Percentiles rank a stretch among this genome's conserved stretches.
Evolutionary conservation across 2,888 invertebrate genomes (phyloP).

Genomic region (Mythimna lalbum): DNA sequence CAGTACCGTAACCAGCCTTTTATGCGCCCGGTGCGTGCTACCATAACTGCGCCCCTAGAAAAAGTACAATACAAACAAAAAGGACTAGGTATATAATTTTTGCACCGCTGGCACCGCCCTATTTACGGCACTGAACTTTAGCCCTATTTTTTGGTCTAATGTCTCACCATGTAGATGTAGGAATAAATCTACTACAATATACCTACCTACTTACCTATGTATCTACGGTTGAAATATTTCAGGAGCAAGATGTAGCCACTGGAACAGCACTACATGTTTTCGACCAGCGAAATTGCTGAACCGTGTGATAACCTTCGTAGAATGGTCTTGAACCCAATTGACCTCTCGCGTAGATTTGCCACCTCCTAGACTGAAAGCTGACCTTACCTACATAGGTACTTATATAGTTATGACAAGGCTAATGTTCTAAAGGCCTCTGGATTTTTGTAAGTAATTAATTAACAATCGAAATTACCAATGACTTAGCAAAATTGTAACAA

Average conservation of each 20-base stretch:
- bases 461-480: neutral
- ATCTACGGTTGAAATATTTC: neutral
- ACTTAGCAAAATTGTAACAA: neutral
- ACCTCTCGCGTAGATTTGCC: constrained; percentile 21
- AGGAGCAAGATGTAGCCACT: neutral
- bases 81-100: no score
- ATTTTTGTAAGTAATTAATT: constrained; percentile 1
- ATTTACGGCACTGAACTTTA: no score
- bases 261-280: neutral
- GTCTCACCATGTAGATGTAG: no score
- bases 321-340: constrained; percentile 30
- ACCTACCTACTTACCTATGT: neutral
- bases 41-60: no score
- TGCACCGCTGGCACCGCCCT: no score
- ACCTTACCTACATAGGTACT: constrained; percentile 12
- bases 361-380: constrained; percentile 3
- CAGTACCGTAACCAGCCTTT: no score
- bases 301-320: constrained; percentile 5
- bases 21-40: no score
- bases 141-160: no score
- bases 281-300: neutral
- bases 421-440: neutral
- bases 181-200: no score
- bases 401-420: constrained; percentile 25
- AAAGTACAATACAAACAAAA: no score